Evolutionary conservation across 2,113 vertebrate species (phyloP), one percentile per base, ranked within the genome.

Genomic region (Cheilinus undulatus): DNA sequence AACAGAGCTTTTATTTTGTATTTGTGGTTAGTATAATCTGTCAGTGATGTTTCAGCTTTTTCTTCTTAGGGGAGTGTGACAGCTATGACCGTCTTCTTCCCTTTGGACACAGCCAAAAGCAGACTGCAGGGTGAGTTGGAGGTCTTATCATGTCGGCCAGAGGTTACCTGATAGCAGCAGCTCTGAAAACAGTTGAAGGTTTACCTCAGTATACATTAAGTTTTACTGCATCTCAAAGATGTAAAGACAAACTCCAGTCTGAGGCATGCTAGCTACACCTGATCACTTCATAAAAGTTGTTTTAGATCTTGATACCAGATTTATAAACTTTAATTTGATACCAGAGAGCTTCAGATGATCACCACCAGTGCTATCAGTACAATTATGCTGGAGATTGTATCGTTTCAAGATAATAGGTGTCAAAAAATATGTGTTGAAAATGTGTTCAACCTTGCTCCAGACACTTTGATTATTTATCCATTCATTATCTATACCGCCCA

Each of bases 81-180:
- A 7, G 94, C 94, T 0, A 94, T 95, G 93, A 92, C 71, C 3
- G 91, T 94, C 52, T 95, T 95, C 80, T 95, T 93, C 30, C 94
- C 94, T 56, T 19, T 95, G 91, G 94, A 95, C 61, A 95, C 94
- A 10, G 94, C 94, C n/a, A 94, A 94, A 72, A 92, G 94, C 80
- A 86, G 94, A 77, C 85, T 95, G 28, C 94, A 95, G 87, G 94
- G 94, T 94, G 83, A 92, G 92, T 54, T 15, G 13, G 5, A 23
- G 57, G 10, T 64, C 32, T 64, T 76, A 60, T 78, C 28, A 43
- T 20, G 5, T 15, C 3, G 50, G 17, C 1, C 50, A 30, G 38
- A 76, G 53, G 36, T 70, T 12, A 51, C 7, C 42, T 48, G 58
- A 74, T 60, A 50, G 50, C 46, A 54, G 22, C 22, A 14, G 22